Percentiles rank a stretch among this genome's conserved stretches.
Conservation (phyloP, 2,888 invertebrate genomes). For the Trachelus troglodyta region DNA sequence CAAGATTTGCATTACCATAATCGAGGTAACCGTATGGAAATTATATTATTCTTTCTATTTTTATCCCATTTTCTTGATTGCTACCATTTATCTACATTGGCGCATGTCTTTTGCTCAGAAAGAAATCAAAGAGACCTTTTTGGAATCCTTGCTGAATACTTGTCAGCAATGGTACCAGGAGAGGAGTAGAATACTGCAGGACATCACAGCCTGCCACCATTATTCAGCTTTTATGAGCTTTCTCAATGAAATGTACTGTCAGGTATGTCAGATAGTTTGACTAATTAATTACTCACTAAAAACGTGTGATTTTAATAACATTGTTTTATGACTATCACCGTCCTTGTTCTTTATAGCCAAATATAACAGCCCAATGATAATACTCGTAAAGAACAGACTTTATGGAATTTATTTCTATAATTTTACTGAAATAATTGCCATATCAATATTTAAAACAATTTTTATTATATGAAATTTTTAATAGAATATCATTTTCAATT, state of each 20-base stretch:
- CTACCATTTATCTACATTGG: neutral
- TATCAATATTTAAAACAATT: neutral
- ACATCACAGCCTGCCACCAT: constrained; percentile 47
- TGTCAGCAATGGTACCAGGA: constrained; percentile 93
- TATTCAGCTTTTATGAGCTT: constrained; percentile 85
- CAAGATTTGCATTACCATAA: constrained; percentile 86
- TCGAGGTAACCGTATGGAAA: constrained; percentile 69
- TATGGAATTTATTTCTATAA: neutral
- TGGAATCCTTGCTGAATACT: constrained; percentile 88
- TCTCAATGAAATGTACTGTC: constrained; percentile 91
- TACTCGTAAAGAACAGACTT: neutral
- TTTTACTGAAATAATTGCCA: neutral
- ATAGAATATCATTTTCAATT: constrained; percentile 10
- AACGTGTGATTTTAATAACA: neutral
- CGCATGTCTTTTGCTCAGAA: constrained; percentile 65
- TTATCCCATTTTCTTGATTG: neutral
- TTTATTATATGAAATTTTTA: neutral
- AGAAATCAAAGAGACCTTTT: constrained; percentile 88
- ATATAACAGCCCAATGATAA: neutral
- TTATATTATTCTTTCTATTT: constrained; percentile 3
- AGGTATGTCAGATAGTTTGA: constrained; percentile 55
- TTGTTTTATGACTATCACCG: neutral
- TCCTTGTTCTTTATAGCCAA: neutral
- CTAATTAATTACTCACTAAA: neutral
- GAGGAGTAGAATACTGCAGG: constrained; percentile 73